Conservation (phyloP, 2,113 vertebrate genomes). For the Saguinus midas region DNA sequence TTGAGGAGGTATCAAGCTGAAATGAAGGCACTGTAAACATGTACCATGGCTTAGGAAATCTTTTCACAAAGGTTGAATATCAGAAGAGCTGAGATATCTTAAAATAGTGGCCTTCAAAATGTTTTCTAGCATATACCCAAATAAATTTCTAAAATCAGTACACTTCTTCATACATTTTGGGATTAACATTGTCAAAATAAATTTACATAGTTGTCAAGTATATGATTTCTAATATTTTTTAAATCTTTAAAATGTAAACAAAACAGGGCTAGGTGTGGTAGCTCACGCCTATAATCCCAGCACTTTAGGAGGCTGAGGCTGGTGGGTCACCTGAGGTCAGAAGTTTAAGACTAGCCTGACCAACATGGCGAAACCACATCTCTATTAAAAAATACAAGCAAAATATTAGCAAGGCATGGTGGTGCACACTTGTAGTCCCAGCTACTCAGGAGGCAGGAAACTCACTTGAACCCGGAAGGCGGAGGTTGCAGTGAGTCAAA, state of each 20-base stretch:
- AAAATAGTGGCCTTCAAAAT: not conserved
- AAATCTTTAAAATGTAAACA: not conserved
- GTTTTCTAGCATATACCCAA: not conserved
- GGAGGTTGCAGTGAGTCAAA: no score
- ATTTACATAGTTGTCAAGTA: not conserved
- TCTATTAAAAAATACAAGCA: no score
- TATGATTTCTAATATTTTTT: not conserved
- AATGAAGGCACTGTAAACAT: not conserved
- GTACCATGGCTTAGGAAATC: not conserved
- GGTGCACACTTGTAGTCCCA: no score
- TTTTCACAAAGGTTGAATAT: not conserved
- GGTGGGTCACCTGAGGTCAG: no score
- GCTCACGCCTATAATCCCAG: no score
- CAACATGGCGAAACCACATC: no score
- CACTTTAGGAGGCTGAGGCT: no score
- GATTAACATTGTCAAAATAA: not conserved
- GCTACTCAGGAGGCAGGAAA: no score
- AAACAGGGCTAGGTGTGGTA: not conserved
- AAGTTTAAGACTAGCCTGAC: no score
- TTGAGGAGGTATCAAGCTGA: not conserved
- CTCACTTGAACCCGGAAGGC: no score
- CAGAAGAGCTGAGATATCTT: not conserved
- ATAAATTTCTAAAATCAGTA: not conserved
- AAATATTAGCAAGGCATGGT: no score
- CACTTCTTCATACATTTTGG: not conserved